Base-by-base conservation (phyloP, 2,888 invertebrate genomes). In the Amblyjoppa proteus region DNA sequence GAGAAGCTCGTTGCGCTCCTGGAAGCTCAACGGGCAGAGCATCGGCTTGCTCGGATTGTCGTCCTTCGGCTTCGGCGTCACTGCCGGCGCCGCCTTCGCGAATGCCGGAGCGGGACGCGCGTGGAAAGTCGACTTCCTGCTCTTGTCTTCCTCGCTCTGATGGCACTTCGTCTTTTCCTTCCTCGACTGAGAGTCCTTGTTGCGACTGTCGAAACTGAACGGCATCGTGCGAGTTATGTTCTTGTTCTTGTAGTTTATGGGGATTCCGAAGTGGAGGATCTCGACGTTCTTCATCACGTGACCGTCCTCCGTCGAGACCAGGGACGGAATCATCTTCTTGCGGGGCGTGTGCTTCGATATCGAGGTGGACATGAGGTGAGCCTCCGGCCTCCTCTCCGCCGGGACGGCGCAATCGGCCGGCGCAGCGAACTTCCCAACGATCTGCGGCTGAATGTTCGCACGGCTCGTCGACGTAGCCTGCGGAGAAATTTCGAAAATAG, bases 51-150 rank as follows among this genome's bases (percentile, higher is more conserved):
- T 73, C 68, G 70, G 81, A 7, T n/a, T 73, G 71, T 20, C 81
- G 73, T 16, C 87, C 70, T 73, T 89, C 80, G 16, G n/a, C 41
- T n/a, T 82, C 75, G 28, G 31, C 69, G 90, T 77, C 69, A 45
- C 49, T 31, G 31, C 2, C 1, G 5, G 9, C 0, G 96, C 20
- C 0, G 58, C 1, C 28, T 28, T 61, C 13, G 16, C 28, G 16
- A 31, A 61, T 11, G 31, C 6, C 0, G 96, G 97, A 1, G 95
- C 95, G 1, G 96, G 96, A 0, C 95, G 95, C 1, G 97, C 97
- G 91, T 95, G 96, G 81, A 96, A 96, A 34, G 93, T 89, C 0
- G 78, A 11, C 74, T 92, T 93, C 0, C 66, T 68, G 77, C 92
- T 91, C 25, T 89, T 89, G 0, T 85, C 80, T 34, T 91, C 90